These are phyloP conservation scores for Syrphus vitripennis DNA, from an alignment of 2,888 invertebrate species.

Conservation along the genomic window DNA sequence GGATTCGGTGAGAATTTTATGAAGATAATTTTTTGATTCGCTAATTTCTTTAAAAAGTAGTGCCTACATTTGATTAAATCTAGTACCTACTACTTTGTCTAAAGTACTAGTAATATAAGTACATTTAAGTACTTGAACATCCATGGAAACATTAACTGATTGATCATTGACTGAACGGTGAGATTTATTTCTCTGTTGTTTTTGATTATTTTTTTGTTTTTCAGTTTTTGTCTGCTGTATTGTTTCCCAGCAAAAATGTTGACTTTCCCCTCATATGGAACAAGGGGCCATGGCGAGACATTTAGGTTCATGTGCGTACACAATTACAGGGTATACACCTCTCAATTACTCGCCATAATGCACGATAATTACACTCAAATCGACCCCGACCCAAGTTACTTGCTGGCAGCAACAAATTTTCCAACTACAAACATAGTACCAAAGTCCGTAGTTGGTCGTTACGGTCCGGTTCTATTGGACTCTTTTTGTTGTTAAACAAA, in stretches of 20 bases:
- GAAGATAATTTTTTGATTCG: too few relatives aligned
- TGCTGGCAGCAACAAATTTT: conserved; percentile 47
- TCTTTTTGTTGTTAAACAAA: conserved; percentile 13
- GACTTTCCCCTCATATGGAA: conserved; percentile 40
- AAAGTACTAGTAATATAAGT: too few relatives aligned
- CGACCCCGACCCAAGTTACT: conserved; percentile 60
- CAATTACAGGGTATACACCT: conserved; percentile 70
- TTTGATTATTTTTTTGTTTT: not conserved
- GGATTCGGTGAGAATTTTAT: too few relatives aligned
- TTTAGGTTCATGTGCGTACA: conserved; percentile 65
- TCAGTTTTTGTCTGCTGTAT: not conserved
- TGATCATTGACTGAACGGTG: conserved; percentile 3
- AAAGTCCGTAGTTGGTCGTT: conserved; percentile 49
- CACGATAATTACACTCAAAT: conserved; percentile 68
- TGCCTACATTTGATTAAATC: too few relatives aligned
- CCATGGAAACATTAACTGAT: not conserved
- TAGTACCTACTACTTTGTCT: too few relatives aligned
- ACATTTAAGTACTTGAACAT: not conserved
- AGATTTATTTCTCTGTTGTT: not conserved
- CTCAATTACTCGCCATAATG: conserved; percentile 71
- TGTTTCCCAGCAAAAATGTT: conserved; percentile 48
- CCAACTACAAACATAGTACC: conserved; percentile 4
- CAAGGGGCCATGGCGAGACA: conserved; percentile 10
- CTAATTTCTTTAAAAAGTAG: too few relatives aligned
- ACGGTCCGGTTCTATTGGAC: conserved; percentile 61